phyloP scores from a whole-genome alignment of 2,113 vertebrate genomes.

The Dryoscopus gambensis region DNA sequence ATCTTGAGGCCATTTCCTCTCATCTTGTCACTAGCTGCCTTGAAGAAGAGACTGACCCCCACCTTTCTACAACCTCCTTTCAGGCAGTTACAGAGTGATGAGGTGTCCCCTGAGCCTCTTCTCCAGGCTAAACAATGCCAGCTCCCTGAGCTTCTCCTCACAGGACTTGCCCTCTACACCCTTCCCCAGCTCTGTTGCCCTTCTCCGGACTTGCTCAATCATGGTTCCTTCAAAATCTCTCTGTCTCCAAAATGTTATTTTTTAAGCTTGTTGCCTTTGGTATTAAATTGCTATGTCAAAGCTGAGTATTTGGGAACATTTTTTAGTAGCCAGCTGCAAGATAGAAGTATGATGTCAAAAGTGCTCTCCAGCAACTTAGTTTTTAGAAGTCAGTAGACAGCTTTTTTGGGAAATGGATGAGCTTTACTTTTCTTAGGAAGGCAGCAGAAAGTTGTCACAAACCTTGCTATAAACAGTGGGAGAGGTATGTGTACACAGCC shows the following conservation, averaged over 20 bases:
- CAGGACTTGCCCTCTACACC: not conserved
- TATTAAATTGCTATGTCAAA: not conserved
- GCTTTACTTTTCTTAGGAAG: not conserved
- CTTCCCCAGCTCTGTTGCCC: not conserved
- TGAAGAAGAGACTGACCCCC: not conserved
- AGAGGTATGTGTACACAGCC: not conserved
- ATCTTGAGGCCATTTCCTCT: not conserved
- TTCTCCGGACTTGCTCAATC: accelerated
- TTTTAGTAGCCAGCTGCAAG: not conserved
- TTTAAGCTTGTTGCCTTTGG: not conserved
- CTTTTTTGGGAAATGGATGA: not conserved
- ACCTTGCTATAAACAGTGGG: not conserved
- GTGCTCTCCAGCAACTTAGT: not conserved
- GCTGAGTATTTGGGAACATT: not conserved
- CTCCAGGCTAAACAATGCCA: not conserved
- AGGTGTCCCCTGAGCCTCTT: not conserved
- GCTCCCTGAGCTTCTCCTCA: not conserved
- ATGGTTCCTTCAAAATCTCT: not conserved
- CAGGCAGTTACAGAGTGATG: not conserved
- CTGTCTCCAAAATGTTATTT: not conserved
- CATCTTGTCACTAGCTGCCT: not conserved
- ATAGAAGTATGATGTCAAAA: not conserved
- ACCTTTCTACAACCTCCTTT: not conserved
- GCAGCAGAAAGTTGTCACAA: not conserved
- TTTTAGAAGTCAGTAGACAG: not conserved